These are phyloP conservation scores for Balaeniceps rex DNA, from an alignment of 2,113 vertebrate species.

Conservation along the genomic window DNA sequence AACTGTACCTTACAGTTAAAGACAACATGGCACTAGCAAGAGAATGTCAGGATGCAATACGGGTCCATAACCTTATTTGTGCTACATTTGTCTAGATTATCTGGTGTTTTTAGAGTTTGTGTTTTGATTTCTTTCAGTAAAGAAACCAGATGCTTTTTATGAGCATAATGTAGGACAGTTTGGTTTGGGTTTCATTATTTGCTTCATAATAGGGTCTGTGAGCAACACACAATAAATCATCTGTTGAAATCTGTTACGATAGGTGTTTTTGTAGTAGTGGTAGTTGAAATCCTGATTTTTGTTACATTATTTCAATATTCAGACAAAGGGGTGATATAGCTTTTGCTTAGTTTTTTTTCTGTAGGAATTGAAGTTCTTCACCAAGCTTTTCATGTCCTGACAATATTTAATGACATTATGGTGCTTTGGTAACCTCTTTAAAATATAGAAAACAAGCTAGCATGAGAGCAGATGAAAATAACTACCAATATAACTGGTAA, in stretches of 20 bases:
- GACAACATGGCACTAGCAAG: background rate
- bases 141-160: background rate
- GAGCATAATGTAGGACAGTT: background rate
- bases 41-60: background rate
- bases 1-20: background rate
- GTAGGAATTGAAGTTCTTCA: background rate
- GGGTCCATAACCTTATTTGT: background rate
- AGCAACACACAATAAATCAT: background rate
- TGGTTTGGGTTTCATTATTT: background rate
- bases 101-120: background rate
- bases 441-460: background rate
- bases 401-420: background rate
- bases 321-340: background rate
- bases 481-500: background rate
- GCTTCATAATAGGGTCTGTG: background rate
- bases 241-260: background rate
- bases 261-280: too few species aligned
- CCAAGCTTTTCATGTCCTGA: background rate
- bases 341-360: background rate
- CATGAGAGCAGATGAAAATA: background rate
- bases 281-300: background rate
- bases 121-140: background rate
- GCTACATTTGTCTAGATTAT: background rate
- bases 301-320: background rate
- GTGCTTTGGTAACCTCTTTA: background rate